Percentiles rank a stretch among this genome's conserved stretches.
Evolutionary conservation across 2,888 invertebrate genomes (phyloP).

Genomic region (Horisme vitalbata): DNA sequence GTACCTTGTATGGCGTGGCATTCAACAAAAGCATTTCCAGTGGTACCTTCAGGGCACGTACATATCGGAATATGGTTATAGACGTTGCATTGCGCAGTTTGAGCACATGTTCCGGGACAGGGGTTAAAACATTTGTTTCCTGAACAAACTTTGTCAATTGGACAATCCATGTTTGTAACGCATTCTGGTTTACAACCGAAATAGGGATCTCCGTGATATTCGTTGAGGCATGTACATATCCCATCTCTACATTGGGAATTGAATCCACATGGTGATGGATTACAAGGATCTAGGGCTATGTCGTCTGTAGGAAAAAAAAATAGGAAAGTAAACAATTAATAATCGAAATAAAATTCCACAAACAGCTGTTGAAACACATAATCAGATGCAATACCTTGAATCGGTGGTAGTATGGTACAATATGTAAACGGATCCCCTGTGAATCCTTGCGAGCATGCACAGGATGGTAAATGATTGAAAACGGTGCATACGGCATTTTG

Average conservation of each 20-base stretch:
- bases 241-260: constrained; percentile 86
- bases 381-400: constrained; percentile 54
- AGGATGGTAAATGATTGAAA: constrained; percentile 87
- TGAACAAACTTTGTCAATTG: constrained; percentile 86
- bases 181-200: constrained; percentile 90
- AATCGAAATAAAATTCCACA: no score
- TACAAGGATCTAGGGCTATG: constrained; percentile 84
- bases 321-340: background rate
- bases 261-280: constrained; percentile 87
- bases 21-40: constrained; percentile 87
- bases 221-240: constrained; percentile 86
- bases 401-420: constrained; percentile 80
- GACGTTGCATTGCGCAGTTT: constrained; percentile 81
- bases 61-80: constrained; percentile 87
- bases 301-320: constrained; percentile 59
- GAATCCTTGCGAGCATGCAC: constrained; percentile 86
- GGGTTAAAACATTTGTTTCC: constrained; percentile 89
- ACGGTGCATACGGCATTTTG: constrained; percentile 84
- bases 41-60: constrained; percentile 84
- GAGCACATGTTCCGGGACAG: constrained; percentile 87
- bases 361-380: no score
- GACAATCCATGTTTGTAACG: constrained; percentile 88
- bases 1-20: constrained; percentile 84
- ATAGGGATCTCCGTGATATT: constrained; percentile 89
- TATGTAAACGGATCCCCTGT: constrained; percentile 90